These are phyloP conservation scores for Sebastes glaucus DNA, from an alignment of 2,797 vertebrate species.

Conservation along the genomic window DNA sequence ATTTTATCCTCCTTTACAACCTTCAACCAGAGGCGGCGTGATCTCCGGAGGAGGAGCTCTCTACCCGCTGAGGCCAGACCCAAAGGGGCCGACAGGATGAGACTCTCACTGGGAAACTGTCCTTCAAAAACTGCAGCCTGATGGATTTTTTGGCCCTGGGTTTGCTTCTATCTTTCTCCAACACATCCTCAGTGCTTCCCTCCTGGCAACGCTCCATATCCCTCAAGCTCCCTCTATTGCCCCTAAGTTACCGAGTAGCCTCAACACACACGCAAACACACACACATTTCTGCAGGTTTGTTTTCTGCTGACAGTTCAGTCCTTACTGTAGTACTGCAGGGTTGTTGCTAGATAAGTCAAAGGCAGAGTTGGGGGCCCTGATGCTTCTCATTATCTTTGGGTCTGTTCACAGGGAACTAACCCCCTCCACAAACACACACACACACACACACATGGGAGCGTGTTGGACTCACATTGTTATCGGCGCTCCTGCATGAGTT, in stretches of 20 bases:
- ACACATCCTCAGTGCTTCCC: slow-evolving; percentile 27
- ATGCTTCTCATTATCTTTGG: slow-evolving; percentile 52
- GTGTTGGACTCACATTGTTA: slow-evolving; percentile 56
- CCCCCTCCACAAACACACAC: background rate
- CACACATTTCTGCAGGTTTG: slow-evolving; percentile 30
- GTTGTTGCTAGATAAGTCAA: slow-evolving; percentile 52
- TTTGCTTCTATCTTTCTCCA: slow-evolving; percentile 34
- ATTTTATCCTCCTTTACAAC: slow-evolving; percentile 34
- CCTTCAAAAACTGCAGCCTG: slow-evolving; percentile 73
- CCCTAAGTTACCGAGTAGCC: slow-evolving; percentile 28
- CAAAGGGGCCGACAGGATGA: slow-evolving; percentile 63
- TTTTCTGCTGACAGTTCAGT: slow-evolving; percentile 63
- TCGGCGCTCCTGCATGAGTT: slow-evolving; percentile 55
- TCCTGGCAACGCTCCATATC: slow-evolving; percentile 22
- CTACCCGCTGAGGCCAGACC: slow-evolving; percentile 45
- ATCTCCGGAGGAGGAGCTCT: slow-evolving; percentile 46
- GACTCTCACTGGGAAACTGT: slow-evolving; percentile 70
- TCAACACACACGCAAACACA: background rate
- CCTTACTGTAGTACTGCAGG: slow-evolving; percentile 22
- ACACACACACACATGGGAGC: slow-evolving; percentile 7
- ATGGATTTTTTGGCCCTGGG: slow-evolving; percentile 39
- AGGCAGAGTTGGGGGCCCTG: slow-evolving; percentile 17
- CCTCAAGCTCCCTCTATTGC: slow-evolving; percentile 28
- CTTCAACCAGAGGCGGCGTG: slow-evolving; percentile 57
- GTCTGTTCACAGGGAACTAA: slow-evolving; percentile 11